phyloP scores from a whole-genome alignment of 23 tunicate genomes.

The Styela plicata region DNA sequence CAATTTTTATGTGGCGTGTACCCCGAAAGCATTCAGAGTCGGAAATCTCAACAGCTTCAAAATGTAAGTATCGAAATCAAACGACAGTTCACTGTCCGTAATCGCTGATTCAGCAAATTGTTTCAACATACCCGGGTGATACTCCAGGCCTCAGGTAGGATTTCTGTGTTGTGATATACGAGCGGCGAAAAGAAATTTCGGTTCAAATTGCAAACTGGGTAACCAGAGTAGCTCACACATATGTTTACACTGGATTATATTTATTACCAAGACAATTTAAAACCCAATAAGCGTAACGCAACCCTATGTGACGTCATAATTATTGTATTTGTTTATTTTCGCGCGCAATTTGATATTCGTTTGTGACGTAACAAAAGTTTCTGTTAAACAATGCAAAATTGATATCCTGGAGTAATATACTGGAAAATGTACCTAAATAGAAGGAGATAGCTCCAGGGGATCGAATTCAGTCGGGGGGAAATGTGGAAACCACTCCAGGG shows the following conservation, averaged over 20 bases:
- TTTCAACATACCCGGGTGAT: no score
- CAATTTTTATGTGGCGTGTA: no score
- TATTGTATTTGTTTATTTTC: neutral
- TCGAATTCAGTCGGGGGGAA: neutral
- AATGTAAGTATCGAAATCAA: no score
- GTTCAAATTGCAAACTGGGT: neutral
- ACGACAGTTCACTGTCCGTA: no score
- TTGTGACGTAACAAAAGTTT: neutral
- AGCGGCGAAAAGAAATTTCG: neutral
- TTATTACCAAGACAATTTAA: neutral
- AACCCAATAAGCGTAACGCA: neutral
- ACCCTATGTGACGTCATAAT: conserved; percentile 23
- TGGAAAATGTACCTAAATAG: neutral
- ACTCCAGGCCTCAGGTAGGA: neutral
- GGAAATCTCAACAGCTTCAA: no score
- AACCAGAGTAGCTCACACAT: neutral
- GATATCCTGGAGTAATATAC: conserved; percentile 2
- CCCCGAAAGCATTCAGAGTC: no score
- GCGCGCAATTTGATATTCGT: neutral
- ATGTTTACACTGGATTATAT: neutral
- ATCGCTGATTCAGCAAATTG: no score
- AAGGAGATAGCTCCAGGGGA: neutral
- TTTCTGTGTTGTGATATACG: conserved; percentile 25
- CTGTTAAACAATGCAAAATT: neutral
- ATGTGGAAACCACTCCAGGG: neutral